These are phyloP conservation scores for Lepilemur ruficaudatus DNA, from an alignment of 2,797 vertebrate species.

Conservation along the genomic window DNA sequence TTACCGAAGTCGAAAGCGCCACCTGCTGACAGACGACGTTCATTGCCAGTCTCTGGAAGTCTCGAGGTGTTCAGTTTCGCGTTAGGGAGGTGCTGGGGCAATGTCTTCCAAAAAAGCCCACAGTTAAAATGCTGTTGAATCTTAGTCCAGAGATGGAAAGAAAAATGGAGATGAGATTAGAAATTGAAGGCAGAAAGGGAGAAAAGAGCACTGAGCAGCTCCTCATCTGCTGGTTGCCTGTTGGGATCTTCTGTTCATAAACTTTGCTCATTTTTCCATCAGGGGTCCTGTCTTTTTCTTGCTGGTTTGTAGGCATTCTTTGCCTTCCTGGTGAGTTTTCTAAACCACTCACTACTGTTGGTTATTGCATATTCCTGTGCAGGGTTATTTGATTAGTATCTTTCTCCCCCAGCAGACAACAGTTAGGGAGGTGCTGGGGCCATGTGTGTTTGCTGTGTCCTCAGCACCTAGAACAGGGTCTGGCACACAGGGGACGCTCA, in stretches of 20 bases:
- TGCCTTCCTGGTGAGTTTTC: too few relatives aligned
- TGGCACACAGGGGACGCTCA: not conserved
- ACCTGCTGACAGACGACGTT: constrained; percentile 63
- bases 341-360: too few relatives aligned
- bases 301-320: not conserved
- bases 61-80: not conserved
- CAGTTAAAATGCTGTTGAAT: not conserved
- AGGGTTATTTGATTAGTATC: too few relatives aligned
- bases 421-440: not conserved
- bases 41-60: not conserved
- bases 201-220: not conserved
- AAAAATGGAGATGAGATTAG: not conserved
- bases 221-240: not conserved
- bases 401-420: too few relatives aligned
- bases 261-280: not conserved
- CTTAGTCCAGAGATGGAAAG: not conserved
- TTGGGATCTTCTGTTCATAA: not conserved
- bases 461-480: not conserved
- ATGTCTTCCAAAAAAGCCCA: not conserved
- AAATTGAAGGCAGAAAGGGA: not conserved
- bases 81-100: rapidly evolving
- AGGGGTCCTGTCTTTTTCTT: not conserved
- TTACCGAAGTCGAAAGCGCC: constrained; percentile 54
- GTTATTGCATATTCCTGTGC: too few relatives aligned
- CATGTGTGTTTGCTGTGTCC: not conserved